Conservation (phyloP, 2,888 invertebrate species). For the Phragmatobia fuliginosa region DNA sequence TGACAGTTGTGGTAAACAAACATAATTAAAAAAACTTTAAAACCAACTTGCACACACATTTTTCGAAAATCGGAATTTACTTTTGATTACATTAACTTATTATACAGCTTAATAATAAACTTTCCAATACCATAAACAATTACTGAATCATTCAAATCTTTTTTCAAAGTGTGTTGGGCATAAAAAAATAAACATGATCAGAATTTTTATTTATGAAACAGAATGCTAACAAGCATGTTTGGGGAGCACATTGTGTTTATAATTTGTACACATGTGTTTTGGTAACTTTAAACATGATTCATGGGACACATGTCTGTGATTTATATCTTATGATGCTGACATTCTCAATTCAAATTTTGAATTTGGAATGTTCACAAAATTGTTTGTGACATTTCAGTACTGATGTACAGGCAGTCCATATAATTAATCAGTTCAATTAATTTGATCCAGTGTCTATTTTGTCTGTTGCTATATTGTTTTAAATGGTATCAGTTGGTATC, state of each 20-base stretch:
- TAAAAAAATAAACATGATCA: slow-evolving; percentile 63
- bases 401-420: background rate
- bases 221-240: slow-evolving; percentile 48
- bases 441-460: slow-evolving; percentile 7
- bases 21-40: background rate
- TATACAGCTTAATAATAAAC: background rate
- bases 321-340: slow-evolving; percentile 34
- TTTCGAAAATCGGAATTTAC: background rate
- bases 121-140: slow-evolving; percentile 16
- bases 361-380: slow-evolving; percentile 27
- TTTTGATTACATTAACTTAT: background rate
- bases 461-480: slow-evolving; percentile 12
- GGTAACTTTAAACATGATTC: slow-evolving; percentile 64
- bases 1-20: background rate
- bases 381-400: slow-evolving; percentile 14
- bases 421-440: slow-evolving; percentile 15
- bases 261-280: slow-evolving; percentile 61
- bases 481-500: slow-evolving; percentile 17
- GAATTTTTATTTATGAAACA: slow-evolving; percentile 62
- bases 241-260: slow-evolving; percentile 64
- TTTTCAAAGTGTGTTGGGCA: slow-evolving; percentile 29
- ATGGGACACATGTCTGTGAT: slow-evolving; percentile 63
- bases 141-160: slow-evolving; percentile 23
- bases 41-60: background rate
- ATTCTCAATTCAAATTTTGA: slow-evolving; percentile 33